Conservation (phyloP, 2,797 vertebrate genomes). For the Anomalospiza imberbis region DNA sequence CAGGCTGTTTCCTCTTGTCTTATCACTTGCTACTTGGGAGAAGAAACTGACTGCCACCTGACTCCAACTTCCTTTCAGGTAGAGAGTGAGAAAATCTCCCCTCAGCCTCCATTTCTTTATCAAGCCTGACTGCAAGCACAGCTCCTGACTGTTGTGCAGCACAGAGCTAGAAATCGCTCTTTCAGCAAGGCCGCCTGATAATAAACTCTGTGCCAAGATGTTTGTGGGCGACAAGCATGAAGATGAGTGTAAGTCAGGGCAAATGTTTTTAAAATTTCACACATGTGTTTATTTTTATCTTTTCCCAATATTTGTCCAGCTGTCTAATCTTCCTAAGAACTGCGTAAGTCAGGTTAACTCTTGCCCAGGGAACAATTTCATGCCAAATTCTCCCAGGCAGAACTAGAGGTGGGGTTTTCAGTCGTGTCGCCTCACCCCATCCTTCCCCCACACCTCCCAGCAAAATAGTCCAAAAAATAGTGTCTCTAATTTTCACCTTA, state of each 20-base stretch:
- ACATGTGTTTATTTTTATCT: neutral
- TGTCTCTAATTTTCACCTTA: neutral
- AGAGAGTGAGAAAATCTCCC: neutral
- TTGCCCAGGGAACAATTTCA: neutral
- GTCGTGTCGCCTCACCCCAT: neutral
- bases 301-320: neutral
- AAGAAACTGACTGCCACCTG: neutral
- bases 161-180: neutral
- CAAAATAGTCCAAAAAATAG: neutral
- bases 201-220: neutral
- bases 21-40: neutral
- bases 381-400: neutral
- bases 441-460: neutral
- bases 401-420: neutral
- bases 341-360: neutral
- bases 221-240: neutral
- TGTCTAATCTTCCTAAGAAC: neutral
- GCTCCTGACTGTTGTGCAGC: neutral
- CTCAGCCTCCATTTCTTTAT: neutral
- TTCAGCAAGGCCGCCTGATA: neutral
- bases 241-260: neutral
- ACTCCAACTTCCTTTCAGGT: neutral
- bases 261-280: conserved; percentile 8
- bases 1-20: neutral
- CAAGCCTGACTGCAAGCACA: neutral